These are phyloP conservation scores for Colius striatus DNA, from an alignment of 2,113 vertebrate genomes.

Conservation along the genomic window DNA sequence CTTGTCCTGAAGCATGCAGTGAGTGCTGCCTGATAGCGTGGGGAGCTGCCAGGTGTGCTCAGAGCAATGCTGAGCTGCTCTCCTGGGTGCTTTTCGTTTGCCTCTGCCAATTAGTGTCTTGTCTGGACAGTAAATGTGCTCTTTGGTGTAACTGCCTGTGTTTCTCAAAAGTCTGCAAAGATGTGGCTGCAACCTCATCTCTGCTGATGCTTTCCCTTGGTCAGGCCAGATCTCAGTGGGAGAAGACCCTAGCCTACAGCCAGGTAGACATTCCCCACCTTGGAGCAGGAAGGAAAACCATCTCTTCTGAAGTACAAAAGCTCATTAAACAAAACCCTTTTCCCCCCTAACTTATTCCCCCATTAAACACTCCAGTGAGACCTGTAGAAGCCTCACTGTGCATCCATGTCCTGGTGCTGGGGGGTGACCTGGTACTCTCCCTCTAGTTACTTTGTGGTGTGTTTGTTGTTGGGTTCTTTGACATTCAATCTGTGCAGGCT, in stretches of 20 bases:
- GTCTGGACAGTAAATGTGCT: neutral
- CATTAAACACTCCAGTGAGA: neutral
- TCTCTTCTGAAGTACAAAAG: neutral
- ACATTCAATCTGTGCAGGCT: neutral
- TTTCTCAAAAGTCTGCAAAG: neutral
- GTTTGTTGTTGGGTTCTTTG: conserved; percentile 14
- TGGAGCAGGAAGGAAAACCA: neutral
- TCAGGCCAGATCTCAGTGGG: neutral
- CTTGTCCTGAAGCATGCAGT: fast-evolving
- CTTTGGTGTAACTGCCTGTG: neutral
- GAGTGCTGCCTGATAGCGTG: neutral
- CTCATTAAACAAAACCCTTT: neutral
- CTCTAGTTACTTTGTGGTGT: neutral
- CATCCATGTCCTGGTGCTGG: neutral
- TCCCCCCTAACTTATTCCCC: neutral
- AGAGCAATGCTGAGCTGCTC: fast-evolving
- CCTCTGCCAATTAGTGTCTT: neutral
- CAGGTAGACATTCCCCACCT: neutral
- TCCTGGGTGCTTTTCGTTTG: neutral
- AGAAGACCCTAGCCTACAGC: neutral
- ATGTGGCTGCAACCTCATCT: neutral
- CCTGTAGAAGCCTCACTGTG: neutral
- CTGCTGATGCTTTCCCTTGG: neutral
- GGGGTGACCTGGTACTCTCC: neutral
- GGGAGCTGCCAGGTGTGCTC: neutral